phyloP scores from a whole-genome alignment of 2,888 invertebrate species.

The Suillia variegata region DNA sequence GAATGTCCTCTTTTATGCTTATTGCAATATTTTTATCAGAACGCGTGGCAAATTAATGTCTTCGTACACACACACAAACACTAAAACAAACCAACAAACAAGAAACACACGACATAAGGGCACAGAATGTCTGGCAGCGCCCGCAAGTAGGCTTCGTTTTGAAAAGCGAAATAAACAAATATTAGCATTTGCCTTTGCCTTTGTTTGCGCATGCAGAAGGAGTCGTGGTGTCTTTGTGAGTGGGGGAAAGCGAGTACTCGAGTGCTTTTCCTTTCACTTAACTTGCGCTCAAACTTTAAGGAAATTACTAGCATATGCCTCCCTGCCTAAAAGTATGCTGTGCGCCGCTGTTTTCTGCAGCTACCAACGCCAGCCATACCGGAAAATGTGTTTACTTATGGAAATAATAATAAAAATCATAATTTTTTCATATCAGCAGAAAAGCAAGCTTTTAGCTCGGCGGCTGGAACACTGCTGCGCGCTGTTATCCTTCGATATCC shows the following conservation, averaged over 20 bases:
- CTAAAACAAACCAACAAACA: neutral
- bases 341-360: neutral
- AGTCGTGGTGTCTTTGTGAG: neutral
- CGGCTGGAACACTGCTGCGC: neutral
- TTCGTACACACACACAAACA: neutral
- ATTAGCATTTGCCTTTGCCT: neutral
- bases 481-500: neutral
- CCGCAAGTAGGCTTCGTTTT: neutral
- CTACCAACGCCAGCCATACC: neutral
- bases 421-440: slow-evolving; percentile 2
- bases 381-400: slow-evolving; percentile 13
- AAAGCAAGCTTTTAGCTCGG: neutral
- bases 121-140: slow-evolving; percentile 42
- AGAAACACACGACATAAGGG: neutral
- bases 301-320: neutral
- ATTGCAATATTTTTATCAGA: neutral
- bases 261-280: slow-evolving; percentile 4
- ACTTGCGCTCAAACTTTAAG: neutral
- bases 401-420: slow-evolving; percentile 14
- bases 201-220: neutral
- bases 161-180: neutral
- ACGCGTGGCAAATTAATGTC: neutral
- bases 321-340: neutral
- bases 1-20: neutral
- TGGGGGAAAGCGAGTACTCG: neutral